Evolutionary conservation across 2,888 invertebrate species (phyloP), one percentile per base, ranked within the genome.

Genomic region (Harpagoxenus sublaevis): DNA sequence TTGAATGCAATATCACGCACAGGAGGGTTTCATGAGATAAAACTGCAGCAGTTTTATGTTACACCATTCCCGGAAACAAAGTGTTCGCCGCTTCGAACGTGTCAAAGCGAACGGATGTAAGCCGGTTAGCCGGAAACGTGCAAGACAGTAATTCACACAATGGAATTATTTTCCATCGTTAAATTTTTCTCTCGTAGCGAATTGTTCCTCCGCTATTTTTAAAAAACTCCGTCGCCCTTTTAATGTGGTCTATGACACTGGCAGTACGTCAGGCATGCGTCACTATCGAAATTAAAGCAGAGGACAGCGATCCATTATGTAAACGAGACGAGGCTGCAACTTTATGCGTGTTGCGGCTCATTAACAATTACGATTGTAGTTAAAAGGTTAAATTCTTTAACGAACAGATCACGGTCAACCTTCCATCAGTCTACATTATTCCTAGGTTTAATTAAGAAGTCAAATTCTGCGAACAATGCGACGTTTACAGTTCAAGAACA

Each of bases 381-480:
- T 79, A 60, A 79, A 79, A 48, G 57, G 79, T 79, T 73, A 57
- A 79, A 79, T 71, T 73, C 23, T 12, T 39, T 48, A 71, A 23
- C 5, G 65, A 12, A 45, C 39, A 5, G 60, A 18, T 73, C 73
- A 79, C 18, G 73, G 73, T 48, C 39, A n/a, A 1, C 12, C 12
- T 79, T 79, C 18, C 12, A 45, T 23, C 10, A 68, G 18, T n/a
- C 31, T 77, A 42, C n/a, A 23, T 77, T 42, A 42, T n/a, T 78
- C 68, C 12, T 12, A 18, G 4, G 57, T 35, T 71, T 60, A 23
- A 42, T 55, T 68, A 31, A 31, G n/a, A 68, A 42, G 8, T 42
- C 18, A 3, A 57, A 45, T 79, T 79, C 71, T 23, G 23, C 57
- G 45, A 79, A 70, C 23, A 39, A 66, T 28, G 9, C 6, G 4